A percentile compares a stretch with the other conserved stretches of the same genome.
phyloP scores from a whole-genome alignment of 2,888 invertebrate genomes.

The Lasiommata megera region DNA sequence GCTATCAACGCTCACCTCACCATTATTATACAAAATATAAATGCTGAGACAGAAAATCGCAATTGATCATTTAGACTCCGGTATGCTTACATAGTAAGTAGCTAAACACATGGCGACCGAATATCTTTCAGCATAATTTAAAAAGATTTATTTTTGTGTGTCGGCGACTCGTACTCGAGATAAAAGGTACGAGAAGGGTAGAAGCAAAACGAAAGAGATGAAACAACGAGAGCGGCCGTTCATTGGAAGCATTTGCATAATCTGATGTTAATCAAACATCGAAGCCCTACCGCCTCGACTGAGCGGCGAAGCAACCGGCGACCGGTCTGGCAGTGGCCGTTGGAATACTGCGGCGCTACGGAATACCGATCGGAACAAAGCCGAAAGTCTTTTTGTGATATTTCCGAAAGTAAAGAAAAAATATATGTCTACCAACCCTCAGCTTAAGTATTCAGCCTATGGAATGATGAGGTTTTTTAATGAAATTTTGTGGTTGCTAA shows the following conservation, averaged over 20 bases:
- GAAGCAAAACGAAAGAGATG: slow-evolving; percentile 68
- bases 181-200: slow-evolving; percentile 67
- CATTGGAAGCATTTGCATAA: slow-evolving; percentile 77
- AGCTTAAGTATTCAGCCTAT: too few relatives aligned
- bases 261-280: slow-evolving; percentile 79
- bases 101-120: background rate
- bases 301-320: slow-evolving; percentile 38
- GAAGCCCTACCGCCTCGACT: slow-evolving; percentile 49
- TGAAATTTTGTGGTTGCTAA: too few relatives aligned
- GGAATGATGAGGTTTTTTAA: too few relatives aligned
- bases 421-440: background rate
- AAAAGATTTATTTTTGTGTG: slow-evolving; percentile 69
- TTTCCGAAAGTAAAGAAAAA: background rate
- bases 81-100: background rate
- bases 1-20: too few relatives aligned
- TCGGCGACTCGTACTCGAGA: slow-evolving; percentile 74
- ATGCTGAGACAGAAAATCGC: too few relatives aligned
- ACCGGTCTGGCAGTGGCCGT: slow-evolving; percentile 33
- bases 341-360: slow-evolving; percentile 8
- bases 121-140: slow-evolving; percentile 66
- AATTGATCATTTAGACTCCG: background rate
- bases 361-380: slow-evolving; percentile 9
- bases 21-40: too few relatives aligned
- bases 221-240: slow-evolving; percentile 76
- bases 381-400: slow-evolving; percentile 1